Conservation (phyloP, 2,797 vertebrate genomes). For the Luscinia megarhynchos region DNA sequence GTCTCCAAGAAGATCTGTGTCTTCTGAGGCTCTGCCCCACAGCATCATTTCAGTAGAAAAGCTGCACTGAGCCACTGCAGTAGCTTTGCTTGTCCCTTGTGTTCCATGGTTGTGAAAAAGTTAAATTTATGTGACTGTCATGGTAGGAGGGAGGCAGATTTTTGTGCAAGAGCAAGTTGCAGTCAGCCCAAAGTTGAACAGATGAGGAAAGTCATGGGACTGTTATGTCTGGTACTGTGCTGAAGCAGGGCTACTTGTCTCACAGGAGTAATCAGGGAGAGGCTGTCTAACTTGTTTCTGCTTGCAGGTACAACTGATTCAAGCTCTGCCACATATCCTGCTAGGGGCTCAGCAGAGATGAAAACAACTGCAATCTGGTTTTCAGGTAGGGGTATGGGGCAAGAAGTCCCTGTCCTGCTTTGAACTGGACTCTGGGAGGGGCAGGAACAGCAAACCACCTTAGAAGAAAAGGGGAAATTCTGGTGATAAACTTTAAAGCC, state of each 20-base stretch:
- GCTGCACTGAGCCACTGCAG: not conserved
- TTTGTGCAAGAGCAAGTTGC: not conserved
- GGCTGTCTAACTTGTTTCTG: not conserved
- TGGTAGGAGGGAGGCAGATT: not conserved
- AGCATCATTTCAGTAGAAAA: not conserved
- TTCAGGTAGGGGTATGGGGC: rapidly evolving
- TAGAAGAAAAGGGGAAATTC: not conserved
- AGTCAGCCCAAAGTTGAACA: not conserved
- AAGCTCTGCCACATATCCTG: not conserved
- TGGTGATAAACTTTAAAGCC: not conserved
- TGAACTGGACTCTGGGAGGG: not conserved
- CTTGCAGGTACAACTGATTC: not conserved
- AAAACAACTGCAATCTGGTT: not conserved
- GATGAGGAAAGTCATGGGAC: not conserved
- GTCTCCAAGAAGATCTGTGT: not conserved
- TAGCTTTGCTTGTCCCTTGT: not conserved
- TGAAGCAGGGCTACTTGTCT: not conserved
- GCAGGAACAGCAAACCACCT: not conserved
- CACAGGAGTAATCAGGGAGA: rapidly evolving
- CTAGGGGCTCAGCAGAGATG: not conserved
- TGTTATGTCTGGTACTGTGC: not conserved
- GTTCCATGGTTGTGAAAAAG: not conserved
- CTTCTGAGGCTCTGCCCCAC: not conserved
- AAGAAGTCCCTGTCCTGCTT: not conserved
- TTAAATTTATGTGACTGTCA: not conserved